Percentiles rank a stretch among this genome's conserved stretches.
phyloP scores from a whole-genome alignment of 2,797 vertebrate genomes.

The Syngnathus rostellatus region DNA sequence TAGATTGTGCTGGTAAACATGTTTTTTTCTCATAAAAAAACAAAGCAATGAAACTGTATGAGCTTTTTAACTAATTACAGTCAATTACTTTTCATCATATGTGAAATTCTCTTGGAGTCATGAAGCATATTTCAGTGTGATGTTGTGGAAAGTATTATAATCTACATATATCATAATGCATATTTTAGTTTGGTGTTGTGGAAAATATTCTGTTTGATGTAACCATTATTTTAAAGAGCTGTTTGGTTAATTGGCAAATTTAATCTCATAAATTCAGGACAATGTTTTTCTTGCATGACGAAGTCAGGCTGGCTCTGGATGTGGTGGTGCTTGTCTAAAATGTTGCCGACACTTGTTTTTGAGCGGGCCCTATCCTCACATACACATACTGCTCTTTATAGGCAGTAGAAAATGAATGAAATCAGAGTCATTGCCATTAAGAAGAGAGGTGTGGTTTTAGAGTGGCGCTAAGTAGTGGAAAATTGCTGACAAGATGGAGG shows the following conservation, averaged over 20 bases:
- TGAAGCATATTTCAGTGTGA: not conserved
- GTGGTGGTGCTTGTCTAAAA: not conserved
- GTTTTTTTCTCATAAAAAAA: not conserved
- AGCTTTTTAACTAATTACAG: not conserved
- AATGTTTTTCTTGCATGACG: conserved; percentile 1
- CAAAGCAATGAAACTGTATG: not conserved
- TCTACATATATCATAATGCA: not conserved
- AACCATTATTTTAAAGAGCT: not conserved
- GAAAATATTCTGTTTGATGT: not conserved
- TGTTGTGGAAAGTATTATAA: not conserved
- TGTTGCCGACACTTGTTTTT: not conserved
- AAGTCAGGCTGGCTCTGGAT: not conserved
- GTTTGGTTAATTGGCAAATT: not conserved
- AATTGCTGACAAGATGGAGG: conserved; percentile 59
- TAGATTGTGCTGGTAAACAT: not conserved
- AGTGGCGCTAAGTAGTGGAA: conserved; percentile 59
- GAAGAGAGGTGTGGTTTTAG: conserved; percentile 59
- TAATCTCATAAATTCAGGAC: too few species aligned
- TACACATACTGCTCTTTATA: conserved; percentile 37
- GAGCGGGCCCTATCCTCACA: conserved; percentile 9
- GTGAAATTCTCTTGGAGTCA: not conserved
- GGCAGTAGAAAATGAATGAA: conserved; percentile 45
- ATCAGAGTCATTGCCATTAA: conserved; percentile 54
- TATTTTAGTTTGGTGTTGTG: not conserved
- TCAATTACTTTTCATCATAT: not conserved